A percentile compares a stretch with the other conserved stretches of the same genome.
These are phyloP conservation scores for Trachymyrmex cornetzi DNA, from an alignment of 1,140 invertebrate species.

Conservation along the genomic window DNA sequence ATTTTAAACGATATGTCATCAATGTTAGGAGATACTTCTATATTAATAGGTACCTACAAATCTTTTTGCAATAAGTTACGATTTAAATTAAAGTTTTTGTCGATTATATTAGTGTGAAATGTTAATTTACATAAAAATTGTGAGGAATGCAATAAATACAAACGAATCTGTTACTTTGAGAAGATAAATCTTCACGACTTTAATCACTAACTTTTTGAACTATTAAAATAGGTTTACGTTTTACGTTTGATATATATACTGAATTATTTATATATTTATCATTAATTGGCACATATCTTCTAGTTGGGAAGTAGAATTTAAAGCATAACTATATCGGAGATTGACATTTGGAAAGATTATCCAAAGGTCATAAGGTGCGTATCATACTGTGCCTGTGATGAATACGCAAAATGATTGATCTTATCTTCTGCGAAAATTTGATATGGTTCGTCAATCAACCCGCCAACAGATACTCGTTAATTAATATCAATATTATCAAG, in stretches of 20 bases:
- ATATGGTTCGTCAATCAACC: neutral
- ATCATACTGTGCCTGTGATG: neutral
- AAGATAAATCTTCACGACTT: neutral
- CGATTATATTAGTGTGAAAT: neutral
- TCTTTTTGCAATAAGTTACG: neutral
- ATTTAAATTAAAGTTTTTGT: neutral
- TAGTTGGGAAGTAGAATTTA: neutral
- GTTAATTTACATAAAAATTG: neutral
- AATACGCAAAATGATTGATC: neutral
- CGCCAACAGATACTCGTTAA: neutral
- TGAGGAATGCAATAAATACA: neutral
- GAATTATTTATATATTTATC: slow-evolving; percentile 5
- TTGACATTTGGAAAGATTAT: slow-evolving; percentile 15
- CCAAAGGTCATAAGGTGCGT: neutral
- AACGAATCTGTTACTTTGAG: neutral
- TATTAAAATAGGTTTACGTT: neutral
- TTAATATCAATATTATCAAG: neutral
- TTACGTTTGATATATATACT: neutral
- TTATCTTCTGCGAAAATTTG: neutral
- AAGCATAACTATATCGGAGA: slow-evolving; percentile 8
- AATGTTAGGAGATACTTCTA: neutral
- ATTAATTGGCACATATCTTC: neutral
- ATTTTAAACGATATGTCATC: neutral
- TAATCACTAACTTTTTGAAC: slow-evolving; percentile 15
- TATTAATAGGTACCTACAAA: neutral